Base-by-base conservation (phyloP, 2,797 vertebrate species). In the Melanotaenia pygmaea region DNA sequence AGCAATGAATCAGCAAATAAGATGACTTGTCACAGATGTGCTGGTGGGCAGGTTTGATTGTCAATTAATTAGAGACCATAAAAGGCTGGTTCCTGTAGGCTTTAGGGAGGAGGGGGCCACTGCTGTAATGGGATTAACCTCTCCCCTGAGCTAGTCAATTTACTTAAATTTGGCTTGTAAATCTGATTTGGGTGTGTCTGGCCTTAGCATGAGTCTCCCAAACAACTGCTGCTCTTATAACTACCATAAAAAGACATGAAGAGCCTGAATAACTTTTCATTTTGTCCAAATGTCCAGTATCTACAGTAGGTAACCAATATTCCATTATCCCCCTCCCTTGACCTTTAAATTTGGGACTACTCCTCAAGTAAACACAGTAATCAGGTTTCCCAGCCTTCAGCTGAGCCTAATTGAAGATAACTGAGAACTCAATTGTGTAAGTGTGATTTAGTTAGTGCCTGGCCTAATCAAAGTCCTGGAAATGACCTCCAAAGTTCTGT, bases 51-150 rank as follows among this genome's bases (percentile, higher is more conserved):
- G 92, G 93, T 95, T 96, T 95, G 93, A 96, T 95, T 93, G 94
- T 94, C 95, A 95, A 96, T 97, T 96, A 96, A 97, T 97, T 94
- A 93, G 88, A 91, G 92, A 92, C 90, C 92, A 92, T 93, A 91
- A 92, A 94, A 78, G 82, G 60, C 59, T 43, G 53, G 66, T 85
- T 88, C 83, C 85, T 88, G 76, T 62, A 70, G 71, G 69, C 70
- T 89, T 84, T 51, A 84, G 67, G 61, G 67, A 81, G 75, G 84
- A 77, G 64, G 65, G 47, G 72, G 65, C 64, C 64, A 20, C 45
- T 38, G 65, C 57, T 77, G 67, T 90, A 93, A 91, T 91, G 82
- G 88, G 88, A 90, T 91, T 83, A 90, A 66, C 79, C 69, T 84
- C 79, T 83, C 70, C 70, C 59, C 64, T 51, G 74, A 73, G 35